Evolutionary conservation across 2,797 vertebrate species (phyloP), one percentile per base, ranked within the genome.

Genomic region (Discoglossus pictus): DNA sequence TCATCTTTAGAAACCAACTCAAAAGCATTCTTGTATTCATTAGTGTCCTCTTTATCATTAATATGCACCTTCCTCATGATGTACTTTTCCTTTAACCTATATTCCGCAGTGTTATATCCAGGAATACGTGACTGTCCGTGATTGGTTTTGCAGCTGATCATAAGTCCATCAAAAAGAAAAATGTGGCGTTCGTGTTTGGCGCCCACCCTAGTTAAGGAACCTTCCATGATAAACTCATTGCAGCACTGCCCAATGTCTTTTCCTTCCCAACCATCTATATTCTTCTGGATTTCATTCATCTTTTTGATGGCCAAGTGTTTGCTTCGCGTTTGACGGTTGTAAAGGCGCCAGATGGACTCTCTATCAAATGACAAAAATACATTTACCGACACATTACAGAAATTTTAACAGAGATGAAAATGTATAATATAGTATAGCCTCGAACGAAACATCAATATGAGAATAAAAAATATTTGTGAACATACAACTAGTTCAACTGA

Each of bases 201-300:
- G 34, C 97, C 96, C 1, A 93, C 84, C 27, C 93, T 92, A 0
- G 89, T 59, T 46, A 99, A 84, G 0, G 88, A 81, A 7, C 97
- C 97, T 82, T 99, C 97, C 84, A 96, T 91, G 76, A 99, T 97
- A 79, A 98, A 98, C 74, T 98, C 95, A 36, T 94, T 98, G 82
- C 96, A 99, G 82, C 96, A 98, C 81, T 98, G 95, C 1, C 96
- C 96, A 6, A 99, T 99, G 82, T 99, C 96, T 79, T 93, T 97
- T 16, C 96, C 97, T 80, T 99, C 97, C 97, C 97, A 99, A 79
- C 97, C 94, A 8, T 98, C 96, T 2, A 99, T 99, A 79, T 94
- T 98, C 68, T 94, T 96, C 88, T 99, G 97, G 84, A 99, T 98
- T 81, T 99, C 97, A 43, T 95, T 98, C 97, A 99, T 98, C 77